A percentile compares a stretch with the other conserved stretches of the same genome.
phyloP scores from a whole-genome alignment of 2,797 vertebrate genomes.

The Sparidentex hasta region DNA sequence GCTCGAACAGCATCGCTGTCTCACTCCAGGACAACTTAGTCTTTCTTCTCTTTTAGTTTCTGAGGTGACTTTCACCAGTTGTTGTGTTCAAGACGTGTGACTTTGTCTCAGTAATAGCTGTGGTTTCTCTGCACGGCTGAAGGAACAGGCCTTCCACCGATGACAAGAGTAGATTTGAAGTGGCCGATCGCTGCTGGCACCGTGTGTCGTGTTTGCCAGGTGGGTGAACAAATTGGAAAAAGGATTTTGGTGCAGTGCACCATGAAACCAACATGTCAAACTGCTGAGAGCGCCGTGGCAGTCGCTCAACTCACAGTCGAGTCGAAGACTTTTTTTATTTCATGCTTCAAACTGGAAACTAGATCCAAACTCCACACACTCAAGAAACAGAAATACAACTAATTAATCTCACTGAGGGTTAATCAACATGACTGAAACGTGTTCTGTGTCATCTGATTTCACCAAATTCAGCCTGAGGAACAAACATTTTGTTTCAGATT shows the following conservation, averaged over 20 bases:
- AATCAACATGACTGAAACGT: background rate
- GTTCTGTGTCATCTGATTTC: background rate
- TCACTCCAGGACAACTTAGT: background rate
- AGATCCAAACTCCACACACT: background rate
- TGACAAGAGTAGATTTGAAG: slow-evolving; percentile 6
- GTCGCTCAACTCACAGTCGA: background rate
- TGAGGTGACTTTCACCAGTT: slow-evolving; percentile 1
- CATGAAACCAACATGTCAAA: slow-evolving; percentile 25
- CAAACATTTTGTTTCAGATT: too few species aligned
- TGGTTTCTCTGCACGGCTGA: slow-evolving; percentile 4
- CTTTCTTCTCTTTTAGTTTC: background rate
- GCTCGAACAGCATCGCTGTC: background rate
- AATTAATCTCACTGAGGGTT: background rate
- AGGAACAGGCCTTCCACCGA: background rate
- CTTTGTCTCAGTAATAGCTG: background rate
- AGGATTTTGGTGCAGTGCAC: slow-evolving; percentile 28
- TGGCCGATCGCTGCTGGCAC: background rate
- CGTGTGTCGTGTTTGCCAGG: slow-evolving; percentile 3
- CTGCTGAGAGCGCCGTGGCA: background rate
- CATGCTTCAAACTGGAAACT: background rate
- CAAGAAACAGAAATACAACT: background rate
- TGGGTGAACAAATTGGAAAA: slow-evolving; percentile 13
- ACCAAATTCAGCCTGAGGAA: background rate
- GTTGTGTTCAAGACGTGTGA: background rate
- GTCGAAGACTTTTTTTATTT: background rate